These are phyloP conservation scores for Cryptoblepharus egeriae DNA, from an alignment of 2,797 vertebrate species.

Conservation along the genomic window DNA sequence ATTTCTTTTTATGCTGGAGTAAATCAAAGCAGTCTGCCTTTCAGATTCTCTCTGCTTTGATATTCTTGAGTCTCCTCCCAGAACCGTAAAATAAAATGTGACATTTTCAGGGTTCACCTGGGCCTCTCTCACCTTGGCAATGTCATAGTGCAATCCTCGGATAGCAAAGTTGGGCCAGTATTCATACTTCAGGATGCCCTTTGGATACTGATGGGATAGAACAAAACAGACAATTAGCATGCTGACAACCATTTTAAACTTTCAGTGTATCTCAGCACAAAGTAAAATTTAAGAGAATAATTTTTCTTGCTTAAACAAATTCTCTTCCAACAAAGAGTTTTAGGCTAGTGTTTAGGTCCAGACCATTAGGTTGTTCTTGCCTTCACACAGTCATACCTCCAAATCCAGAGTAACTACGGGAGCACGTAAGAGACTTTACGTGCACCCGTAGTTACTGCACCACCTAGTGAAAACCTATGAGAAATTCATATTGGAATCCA, in stretches of 20 bases:
- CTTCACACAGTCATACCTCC: no score
- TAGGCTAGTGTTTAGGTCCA: no score
- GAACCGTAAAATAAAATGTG: not conserved
- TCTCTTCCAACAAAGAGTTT: not conserved
- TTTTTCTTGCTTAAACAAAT: not conserved
- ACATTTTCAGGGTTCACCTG: not conserved
- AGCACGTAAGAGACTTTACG: no score
- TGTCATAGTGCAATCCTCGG: constrained; percentile 88
- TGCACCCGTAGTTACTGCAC: no score
- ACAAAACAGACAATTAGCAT: not conserved
- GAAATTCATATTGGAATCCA: no score
- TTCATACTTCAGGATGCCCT: constrained; percentile 81
- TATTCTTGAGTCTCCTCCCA: not conserved
- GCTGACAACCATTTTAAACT: not conserved
- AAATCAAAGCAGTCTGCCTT: not conserved
- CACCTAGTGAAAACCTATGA: no score
- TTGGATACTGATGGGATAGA: constrained; percentile 80
- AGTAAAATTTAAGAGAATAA: not conserved
- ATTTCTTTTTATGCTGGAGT: not conserved
- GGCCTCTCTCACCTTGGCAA: constrained; percentile 82
- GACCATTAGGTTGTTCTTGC: not conserved
- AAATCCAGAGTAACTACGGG: no score
- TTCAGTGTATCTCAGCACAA: not conserved
- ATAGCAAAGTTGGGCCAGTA: constrained; percentile 86
- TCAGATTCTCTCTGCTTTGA: not conserved